A percentile compares a stretch with the other conserved stretches of the same genome.
Evolutionary conservation across 23 tunicate species (phyloP).

Genomic region (Clavelina lepadiformis): DNA sequence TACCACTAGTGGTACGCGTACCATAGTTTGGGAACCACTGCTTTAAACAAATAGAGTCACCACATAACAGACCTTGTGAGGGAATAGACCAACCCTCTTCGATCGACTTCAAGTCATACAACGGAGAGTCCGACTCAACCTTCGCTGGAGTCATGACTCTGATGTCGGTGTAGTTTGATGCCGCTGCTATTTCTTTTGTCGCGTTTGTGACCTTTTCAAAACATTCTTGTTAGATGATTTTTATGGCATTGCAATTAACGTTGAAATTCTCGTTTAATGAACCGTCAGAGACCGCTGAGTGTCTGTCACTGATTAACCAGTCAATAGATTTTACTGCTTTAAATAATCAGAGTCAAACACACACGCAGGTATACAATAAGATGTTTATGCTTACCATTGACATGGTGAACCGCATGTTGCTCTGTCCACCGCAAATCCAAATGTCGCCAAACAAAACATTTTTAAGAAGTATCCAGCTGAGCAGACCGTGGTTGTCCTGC

Average conservation of each 20-base stretch:
- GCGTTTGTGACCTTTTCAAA: slow-evolving; percentile 52
- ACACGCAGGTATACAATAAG: too few relatives aligned
- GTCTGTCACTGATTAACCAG: too few relatives aligned
- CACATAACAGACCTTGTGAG: slow-evolving; percentile 68
- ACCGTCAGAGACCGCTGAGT: too few relatives aligned
- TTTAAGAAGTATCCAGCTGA: slow-evolving; percentile 12
- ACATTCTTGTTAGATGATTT: too few relatives aligned
- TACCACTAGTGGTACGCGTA: too few relatives aligned
- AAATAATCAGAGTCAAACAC: too few relatives aligned
- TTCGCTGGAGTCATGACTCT: slow-evolving; percentile 60
- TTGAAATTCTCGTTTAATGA: too few relatives aligned
- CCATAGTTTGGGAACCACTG: too few relatives aligned
- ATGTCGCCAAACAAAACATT: slow-evolving; percentile 70
- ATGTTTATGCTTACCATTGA: slow-evolving; percentile 35
- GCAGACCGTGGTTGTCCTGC: slow-evolving; percentile 12
- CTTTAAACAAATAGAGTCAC: too few relatives aligned
- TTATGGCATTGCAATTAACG: too few relatives aligned
- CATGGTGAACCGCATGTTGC: slow-evolving; percentile 61
- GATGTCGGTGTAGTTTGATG: slow-evolving; percentile 55
- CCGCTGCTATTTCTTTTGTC: slow-evolving; percentile 24
- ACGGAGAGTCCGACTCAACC: slow-evolving; percentile 16
- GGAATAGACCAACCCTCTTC: slow-evolving; percentile 77
- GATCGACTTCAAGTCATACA: slow-evolving; percentile 36
- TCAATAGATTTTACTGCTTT: too few relatives aligned
- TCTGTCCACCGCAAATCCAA: slow-evolving; percentile 70